Conservation (phyloP, 2,113 vertebrate species). For the Ailuropoda melanoleuca region DNA sequence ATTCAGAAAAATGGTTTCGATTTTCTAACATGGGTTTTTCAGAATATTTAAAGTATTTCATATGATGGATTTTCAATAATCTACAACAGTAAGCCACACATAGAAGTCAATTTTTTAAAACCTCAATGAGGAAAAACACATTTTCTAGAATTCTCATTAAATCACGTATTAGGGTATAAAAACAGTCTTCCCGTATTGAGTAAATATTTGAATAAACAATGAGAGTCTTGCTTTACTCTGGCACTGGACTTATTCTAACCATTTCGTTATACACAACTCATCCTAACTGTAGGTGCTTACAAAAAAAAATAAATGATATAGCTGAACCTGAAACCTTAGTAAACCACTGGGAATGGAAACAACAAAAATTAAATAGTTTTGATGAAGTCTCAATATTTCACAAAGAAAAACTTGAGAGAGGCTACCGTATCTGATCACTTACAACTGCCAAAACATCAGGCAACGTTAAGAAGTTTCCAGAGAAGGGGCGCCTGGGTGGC, state of each 20-base stretch:
- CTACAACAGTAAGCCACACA: background rate
- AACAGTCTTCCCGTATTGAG: background rate
- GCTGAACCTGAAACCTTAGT: background rate
- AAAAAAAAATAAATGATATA: background rate
- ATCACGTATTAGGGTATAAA: background rate
- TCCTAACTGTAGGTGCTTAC: background rate
- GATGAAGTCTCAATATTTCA: background rate
- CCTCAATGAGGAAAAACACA: background rate
- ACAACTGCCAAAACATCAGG: background rate
- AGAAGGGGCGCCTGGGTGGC: background rate
- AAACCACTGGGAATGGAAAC: background rate
- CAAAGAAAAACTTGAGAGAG: background rate
- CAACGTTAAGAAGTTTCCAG: background rate
- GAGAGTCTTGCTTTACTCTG: background rate
- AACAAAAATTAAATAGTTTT: background rate
- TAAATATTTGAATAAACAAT: background rate
- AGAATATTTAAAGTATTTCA: constrained; percentile 16
- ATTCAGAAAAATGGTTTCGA: background rate
- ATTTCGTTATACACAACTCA: background rate
- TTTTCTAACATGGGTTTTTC: background rate
- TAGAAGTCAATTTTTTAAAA: constrained; percentile 2
- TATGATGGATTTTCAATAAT: background rate
- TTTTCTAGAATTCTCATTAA: background rate
- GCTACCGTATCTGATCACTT: background rate
- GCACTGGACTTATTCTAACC: background rate